A percentile compares a stretch with the other conserved stretches of the same genome.
Conservation (phyloP, 2,113 vertebrate genomes). For the Brachypteracias leptosomus region DNA sequence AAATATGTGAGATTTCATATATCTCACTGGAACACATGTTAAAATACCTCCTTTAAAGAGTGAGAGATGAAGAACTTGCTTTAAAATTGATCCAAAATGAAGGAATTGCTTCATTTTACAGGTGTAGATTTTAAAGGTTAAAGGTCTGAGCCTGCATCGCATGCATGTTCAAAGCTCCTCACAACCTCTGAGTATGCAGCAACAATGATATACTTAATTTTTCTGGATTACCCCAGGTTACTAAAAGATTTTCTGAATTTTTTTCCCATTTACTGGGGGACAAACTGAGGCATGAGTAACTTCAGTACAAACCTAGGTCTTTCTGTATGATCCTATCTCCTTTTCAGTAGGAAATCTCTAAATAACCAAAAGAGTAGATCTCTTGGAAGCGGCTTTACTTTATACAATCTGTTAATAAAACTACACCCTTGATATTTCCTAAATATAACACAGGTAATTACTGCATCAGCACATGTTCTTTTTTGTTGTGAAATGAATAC, state of each 20-base stretch:
- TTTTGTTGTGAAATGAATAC: not conserved
- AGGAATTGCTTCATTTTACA: not conserved
- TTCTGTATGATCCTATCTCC: not conserved
- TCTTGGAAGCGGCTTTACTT: not conserved
- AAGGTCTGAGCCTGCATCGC: not conserved
- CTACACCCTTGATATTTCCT: not conserved
- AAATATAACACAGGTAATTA: not conserved
- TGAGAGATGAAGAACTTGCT: not conserved
- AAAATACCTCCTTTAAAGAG: not conserved
- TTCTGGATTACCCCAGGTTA: not conserved
- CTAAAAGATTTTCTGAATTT: not conserved
- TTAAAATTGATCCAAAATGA: conserved; percentile 8
- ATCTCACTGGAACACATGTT: not conserved
- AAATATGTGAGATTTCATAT: not conserved
- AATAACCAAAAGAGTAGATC: not conserved
- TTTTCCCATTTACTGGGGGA: not conserved
- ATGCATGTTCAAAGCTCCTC: not conserved
- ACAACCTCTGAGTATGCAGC: not conserved
- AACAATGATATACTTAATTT: not conserved
- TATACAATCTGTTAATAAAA: not conserved
- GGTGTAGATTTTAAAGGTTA: conserved; percentile 10
- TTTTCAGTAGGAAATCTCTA: not conserved
- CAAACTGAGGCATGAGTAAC: not conserved
- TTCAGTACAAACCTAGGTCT: not conserved
- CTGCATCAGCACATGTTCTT: not conserved